These are phyloP conservation scores for Aphis gossypii DNA, from an alignment of 1,140 invertebrate genomes.

Conservation along the genomic window DNA sequence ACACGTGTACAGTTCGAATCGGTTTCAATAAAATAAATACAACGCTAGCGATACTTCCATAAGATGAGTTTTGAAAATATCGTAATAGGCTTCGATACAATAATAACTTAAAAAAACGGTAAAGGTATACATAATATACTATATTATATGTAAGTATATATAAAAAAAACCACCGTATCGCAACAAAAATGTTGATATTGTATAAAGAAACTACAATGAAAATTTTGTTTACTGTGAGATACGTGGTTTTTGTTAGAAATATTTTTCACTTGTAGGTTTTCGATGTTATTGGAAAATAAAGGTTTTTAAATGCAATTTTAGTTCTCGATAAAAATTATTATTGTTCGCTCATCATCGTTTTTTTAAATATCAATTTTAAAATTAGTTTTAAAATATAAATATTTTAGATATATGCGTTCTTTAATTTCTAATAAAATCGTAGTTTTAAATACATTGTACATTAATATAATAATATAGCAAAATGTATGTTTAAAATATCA, in stretches of 20 bases:
- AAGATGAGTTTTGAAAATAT: neutral
- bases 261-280: neutral
- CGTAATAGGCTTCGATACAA: neutral
- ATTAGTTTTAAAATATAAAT: neutral
- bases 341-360: neutral
- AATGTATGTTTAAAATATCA: neutral
- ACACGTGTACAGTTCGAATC: neutral
- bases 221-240: no score
- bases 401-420: neutral
- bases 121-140: neutral
- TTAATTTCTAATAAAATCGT: neutral
- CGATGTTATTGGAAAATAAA: no score
- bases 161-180: neutral
- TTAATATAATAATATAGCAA: no score
- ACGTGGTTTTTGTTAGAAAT: neutral
- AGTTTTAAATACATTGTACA: neutral
- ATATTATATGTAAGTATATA: neutral
- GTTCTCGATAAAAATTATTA: neutral
- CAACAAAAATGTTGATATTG: neutral
- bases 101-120: neutral
- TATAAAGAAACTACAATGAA: neutral
- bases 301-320: neutral
- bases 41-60: neutral
- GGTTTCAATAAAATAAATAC: neutral
- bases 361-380: neutral